Conservation (phyloP, 1,140 invertebrate species). For the Rhyacophila brunnea region DNA sequence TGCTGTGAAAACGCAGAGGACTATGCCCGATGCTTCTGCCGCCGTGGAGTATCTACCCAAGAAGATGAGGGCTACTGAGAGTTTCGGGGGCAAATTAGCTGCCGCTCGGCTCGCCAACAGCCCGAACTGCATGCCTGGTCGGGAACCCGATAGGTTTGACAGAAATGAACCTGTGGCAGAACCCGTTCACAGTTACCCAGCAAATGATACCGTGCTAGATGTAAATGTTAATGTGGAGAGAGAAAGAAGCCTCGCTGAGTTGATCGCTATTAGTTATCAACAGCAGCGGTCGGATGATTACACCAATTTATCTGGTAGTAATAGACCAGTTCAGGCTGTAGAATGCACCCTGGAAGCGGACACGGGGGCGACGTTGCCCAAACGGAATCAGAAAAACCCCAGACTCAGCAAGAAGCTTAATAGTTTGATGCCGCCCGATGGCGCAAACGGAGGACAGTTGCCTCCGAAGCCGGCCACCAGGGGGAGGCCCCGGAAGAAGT, state of each 20-base stretch:
- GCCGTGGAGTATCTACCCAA: conserved; percentile 48
- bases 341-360: background rate
- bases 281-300: too few relatives aligned
- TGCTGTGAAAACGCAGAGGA: background rate
- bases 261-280: too few relatives aligned
- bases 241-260: too few relatives aligned
- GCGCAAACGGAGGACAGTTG: conserved; percentile 52
- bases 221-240: conserved; percentile 39
- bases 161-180: background rate
- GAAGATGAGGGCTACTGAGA: conserved; percentile 53
- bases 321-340: background rate
- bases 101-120: conserved; percentile 33
- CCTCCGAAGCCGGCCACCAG: conserved; percentile 46
- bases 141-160: conserved; percentile 20
- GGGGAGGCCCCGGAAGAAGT: conserved; percentile 32
- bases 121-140: conserved; percentile 14
- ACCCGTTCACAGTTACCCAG: background rate
- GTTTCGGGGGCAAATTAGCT: conserved; percentile 45
- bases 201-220: conserved; percentile 9
- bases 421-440: conserved; percentile 43
- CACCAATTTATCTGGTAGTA: too few relatives aligned
- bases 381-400: background rate
- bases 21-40: conserved; percentile 3
- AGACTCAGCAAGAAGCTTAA: conserved; percentile 4
- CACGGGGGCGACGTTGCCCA: background rate